These are phyloP conservation scores for Poeciliopsis turneri DNA, from an alignment of 2,797 vertebrate genomes.

Conservation along the genomic window DNA sequence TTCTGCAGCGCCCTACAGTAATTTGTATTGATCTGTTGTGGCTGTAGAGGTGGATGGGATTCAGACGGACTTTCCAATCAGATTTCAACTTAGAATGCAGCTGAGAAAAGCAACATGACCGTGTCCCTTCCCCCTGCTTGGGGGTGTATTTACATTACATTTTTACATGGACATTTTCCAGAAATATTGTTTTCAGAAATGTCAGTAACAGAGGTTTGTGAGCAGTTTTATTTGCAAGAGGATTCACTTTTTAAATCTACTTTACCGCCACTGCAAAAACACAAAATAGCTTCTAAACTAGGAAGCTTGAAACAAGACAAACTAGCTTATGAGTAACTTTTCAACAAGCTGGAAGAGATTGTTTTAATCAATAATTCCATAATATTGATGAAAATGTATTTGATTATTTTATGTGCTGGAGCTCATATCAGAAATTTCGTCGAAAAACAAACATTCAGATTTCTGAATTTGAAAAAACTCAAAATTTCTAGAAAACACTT, in stretches of 20 bases:
- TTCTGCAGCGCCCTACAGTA: slow-evolving; percentile 12
- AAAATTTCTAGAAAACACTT: too few species aligned
- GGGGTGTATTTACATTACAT: background rate
- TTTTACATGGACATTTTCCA: background rate
- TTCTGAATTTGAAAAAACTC: too few species aligned
- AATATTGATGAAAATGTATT: too few species aligned
- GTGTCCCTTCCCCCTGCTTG: background rate
- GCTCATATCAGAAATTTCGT: too few species aligned
- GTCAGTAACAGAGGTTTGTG: background rate
- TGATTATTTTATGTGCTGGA: too few species aligned
- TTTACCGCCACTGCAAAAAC: background rate
- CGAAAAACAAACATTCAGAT: too few species aligned
- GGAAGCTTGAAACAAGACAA: too few species aligned
- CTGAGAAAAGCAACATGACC: background rate
- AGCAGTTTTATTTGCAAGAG: background rate
- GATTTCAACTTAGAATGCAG: slow-evolving; percentile 5
- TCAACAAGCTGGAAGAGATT: too few species aligned
- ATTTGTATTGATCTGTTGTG: slow-evolving; percentile 31
- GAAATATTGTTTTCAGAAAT: slow-evolving; percentile 4
- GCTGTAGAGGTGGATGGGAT: slow-evolving; percentile 19
- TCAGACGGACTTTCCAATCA: slow-evolving; percentile 10
- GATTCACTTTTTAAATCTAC: background rate
- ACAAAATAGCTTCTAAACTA: background rate
- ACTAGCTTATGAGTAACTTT: too few species aligned
- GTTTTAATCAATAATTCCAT: too few species aligned